A percentile compares a stretch with the other conserved stretches of the same genome.
phyloP scores from a whole-genome alignment of 2,113 vertebrate species.

The Cairina moschata region DNA sequence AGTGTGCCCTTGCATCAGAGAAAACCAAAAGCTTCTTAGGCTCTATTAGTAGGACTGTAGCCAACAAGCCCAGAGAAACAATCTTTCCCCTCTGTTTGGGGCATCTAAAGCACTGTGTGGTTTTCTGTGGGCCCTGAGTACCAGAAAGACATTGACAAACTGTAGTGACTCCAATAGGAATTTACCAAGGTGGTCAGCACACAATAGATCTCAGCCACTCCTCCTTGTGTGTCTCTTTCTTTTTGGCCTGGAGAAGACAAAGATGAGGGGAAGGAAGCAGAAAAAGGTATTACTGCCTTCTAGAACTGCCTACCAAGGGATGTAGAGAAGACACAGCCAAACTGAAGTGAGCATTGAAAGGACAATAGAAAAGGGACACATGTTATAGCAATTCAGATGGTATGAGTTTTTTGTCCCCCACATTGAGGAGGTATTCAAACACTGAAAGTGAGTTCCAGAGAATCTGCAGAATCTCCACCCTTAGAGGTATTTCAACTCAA shows the following conservation, averaged over 20 bases:
- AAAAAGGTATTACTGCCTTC: background rate
- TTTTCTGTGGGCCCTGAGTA: background rate
- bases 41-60: background rate
- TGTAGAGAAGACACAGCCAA: background rate
- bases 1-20: background rate
- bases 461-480: background rate
- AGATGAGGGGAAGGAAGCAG: background rate
- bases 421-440: background rate
- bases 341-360: background rate
- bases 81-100: background rate
- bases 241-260: background rate
- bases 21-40: background rate
- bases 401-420: background rate
- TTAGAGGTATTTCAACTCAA: background rate
- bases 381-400: background rate
- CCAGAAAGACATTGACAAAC: accelerated
- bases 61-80: background rate
- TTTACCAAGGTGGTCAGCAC: background rate
- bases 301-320: background rate
- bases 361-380: background rate
- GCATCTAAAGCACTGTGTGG: background rate
- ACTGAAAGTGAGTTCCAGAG: background rate
- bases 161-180: accelerated
- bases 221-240: background rate
- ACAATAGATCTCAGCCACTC: background rate